Evolutionary conservation across 2,797 vertebrate species (phyloP).

Genomic region (Hapalemur alaotrensis): DNA sequence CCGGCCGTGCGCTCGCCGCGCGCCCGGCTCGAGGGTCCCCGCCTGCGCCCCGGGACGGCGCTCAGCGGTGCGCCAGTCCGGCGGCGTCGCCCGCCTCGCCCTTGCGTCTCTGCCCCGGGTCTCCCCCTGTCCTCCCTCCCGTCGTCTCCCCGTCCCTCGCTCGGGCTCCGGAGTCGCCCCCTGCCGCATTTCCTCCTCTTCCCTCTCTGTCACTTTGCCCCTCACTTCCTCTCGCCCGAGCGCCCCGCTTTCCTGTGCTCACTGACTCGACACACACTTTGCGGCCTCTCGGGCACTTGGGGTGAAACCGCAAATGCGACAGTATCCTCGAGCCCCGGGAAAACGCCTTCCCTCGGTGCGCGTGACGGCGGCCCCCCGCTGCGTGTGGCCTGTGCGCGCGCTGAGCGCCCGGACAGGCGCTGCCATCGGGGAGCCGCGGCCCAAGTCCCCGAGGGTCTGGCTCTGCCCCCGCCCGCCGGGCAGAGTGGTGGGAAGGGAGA

Average conservation of each 20-base stretch:
- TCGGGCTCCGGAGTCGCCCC: neutral
- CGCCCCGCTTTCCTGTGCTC: neutral
- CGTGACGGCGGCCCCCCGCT: accelerated
- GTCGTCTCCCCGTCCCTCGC: neutral
- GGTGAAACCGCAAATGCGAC: neutral
- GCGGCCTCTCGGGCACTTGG: neutral
- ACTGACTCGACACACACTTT: neutral
- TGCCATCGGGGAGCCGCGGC: neutral
- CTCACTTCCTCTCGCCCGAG: neutral
- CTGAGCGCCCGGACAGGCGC: neutral
- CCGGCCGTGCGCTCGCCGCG: accelerated
- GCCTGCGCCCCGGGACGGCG: neutral
- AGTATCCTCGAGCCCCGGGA: neutral
- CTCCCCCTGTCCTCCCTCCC: too few relatives aligned
- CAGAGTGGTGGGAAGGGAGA: neutral
- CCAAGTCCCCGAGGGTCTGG: neutral
- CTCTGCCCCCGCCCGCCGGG: neutral
- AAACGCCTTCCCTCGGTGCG: accelerated
- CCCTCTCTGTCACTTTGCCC: neutral
- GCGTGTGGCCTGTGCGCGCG: neutral
- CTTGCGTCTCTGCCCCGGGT: accelerated
- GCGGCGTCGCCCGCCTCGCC: neutral
- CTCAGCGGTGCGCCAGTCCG: too few relatives aligned
- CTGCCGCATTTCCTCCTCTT: neutral
- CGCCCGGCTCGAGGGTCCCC: neutral